These are phyloP conservation scores for Paguma larvata DNA, from an alignment of 2,797 vertebrate genomes.

Conservation along the genomic window DNA sequence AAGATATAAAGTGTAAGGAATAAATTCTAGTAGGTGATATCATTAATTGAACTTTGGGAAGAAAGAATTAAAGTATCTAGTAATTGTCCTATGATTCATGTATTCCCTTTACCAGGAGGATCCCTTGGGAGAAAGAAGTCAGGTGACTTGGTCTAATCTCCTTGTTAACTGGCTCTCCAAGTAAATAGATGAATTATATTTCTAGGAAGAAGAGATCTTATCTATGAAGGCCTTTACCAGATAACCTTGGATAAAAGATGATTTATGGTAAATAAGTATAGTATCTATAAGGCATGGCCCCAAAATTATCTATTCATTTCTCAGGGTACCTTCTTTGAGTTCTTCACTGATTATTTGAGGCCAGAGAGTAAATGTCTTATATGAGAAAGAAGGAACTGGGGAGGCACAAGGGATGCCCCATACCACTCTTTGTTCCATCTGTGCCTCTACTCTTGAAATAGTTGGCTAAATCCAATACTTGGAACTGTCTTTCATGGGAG, in stretches of 20 bases:
- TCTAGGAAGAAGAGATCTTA: not conserved
- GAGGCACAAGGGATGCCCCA: not conserved
- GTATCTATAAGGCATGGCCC: not conserved
- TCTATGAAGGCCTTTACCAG: conserved; percentile 5
- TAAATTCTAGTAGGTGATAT: not conserved
- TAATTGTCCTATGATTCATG: not conserved
- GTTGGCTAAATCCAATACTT: not conserved
- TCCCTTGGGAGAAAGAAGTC: not conserved
- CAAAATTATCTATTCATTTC: not conserved
- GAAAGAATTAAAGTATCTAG: not conserved
- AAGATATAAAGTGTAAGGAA: not conserved
- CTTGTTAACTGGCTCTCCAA: not conserved
- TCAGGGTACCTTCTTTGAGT: not conserved
- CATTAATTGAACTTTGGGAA: not conserved
- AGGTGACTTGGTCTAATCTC: not conserved
- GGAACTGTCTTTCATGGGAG: not conserved
- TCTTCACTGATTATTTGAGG: not conserved
- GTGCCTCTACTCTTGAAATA: not conserved
- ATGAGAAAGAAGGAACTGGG: not conserved
- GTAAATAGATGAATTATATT: not conserved
- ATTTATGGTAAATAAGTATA: not conserved
- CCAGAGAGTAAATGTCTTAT: not conserved
- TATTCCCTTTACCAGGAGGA: not conserved
- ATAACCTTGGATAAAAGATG: not conserved
- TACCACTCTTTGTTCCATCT: not conserved